Evolutionary conservation across 2,113 vertebrate species (phyloP).

Genomic region (Crocuta crocuta): DNA sequence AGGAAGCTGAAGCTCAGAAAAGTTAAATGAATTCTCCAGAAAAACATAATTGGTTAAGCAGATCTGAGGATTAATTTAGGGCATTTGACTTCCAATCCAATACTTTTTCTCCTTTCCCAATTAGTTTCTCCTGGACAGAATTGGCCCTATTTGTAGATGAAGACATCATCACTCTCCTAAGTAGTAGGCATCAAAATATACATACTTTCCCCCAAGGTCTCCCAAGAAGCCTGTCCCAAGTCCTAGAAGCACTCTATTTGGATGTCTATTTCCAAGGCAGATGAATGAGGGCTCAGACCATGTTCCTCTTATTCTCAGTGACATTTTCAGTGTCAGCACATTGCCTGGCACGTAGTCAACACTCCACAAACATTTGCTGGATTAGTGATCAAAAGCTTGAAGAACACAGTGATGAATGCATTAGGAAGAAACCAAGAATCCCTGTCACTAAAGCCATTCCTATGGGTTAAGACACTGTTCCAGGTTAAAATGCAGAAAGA

Average conservation of each 20-base stretch:
- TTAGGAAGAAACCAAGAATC: background rate
- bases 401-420: background rate
- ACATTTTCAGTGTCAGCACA: background rate
- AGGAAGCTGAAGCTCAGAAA: background rate
- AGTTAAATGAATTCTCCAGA: background rate
- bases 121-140: conserved; percentile 14
- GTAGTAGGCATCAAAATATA: background rate
- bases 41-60: background rate
- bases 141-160: background rate
- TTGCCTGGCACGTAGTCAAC: background rate
- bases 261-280: background rate
- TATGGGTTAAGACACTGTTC: background rate
- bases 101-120: background rate
- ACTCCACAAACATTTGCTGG: background rate
- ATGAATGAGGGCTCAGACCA: too few species aligned
- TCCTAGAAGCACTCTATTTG: background rate
- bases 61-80: background rate
- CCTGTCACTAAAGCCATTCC: background rate
- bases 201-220: background rate
- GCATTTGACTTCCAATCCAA: background rate
- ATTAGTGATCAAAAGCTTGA: background rate
- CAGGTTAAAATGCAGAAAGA: background rate
- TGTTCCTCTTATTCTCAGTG: background rate
- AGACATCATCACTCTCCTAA: background rate
- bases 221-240: background rate